Evolutionary conservation across 2,888 invertebrate genomes (phyloP), one percentile per base, ranked within the genome.

Genomic region (Antitype chi): DNA sequence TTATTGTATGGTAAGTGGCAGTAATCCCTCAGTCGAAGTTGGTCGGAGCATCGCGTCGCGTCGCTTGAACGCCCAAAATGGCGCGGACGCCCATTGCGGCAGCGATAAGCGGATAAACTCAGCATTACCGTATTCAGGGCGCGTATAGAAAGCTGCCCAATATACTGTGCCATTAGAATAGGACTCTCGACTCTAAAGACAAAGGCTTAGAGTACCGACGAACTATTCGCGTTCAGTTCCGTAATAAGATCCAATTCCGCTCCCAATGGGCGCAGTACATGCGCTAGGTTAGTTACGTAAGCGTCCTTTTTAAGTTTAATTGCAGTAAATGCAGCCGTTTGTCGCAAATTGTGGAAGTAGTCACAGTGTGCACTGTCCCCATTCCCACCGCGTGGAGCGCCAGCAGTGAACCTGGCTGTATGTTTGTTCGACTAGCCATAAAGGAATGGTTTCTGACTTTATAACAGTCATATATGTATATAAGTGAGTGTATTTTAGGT

Each of bases 131-230:
- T 88, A 94, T 93, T 93, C 93, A 91, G 91, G 89, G 85, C 92
- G 90, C 93, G 92, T 87, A 85, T 91, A 92, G 92, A 93, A 90
- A 92, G 91, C 89, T 74, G 76, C 75, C 79, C 78, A 85, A 78
- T 84, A 76, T 66, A 63, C 64, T 43, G n/a, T 23, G 15, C 47
- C 53, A 75, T 80, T 83, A 75, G 70, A 84, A 87, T 85, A 87
- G 63, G 25, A 88, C 68, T 85, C 80, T 86, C 81, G 64, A 83
- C 88, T 82, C 67, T 85, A 87, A 74, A 32, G 32, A 68, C 67
- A 70, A 66, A 70, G 62, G 79, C 59, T 81, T 76, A 85, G 64
- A 75, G 80, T 70, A 60, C 55, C n/a, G n/a, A 28, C 25, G 17
- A 59, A 52, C 60, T 74, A 63, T 64, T 60, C 59, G 70, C 43